Evolutionary conservation across 2,888 invertebrate genomes (phyloP).

Genomic region (Mystacides longicornis): DNA sequence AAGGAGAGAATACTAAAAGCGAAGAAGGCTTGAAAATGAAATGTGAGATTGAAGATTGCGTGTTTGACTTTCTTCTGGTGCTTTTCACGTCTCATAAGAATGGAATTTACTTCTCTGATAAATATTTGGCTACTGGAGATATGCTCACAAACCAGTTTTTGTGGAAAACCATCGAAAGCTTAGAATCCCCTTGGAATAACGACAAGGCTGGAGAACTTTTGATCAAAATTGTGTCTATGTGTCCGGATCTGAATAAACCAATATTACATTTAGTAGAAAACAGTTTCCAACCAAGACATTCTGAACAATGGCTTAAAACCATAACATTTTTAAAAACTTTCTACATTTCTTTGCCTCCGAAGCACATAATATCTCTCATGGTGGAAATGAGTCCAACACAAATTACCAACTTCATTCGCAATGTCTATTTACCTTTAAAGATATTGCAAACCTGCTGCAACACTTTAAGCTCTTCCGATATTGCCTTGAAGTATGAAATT

Average conservation of each 20-base stretch:
- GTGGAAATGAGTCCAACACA: conserved; percentile 43
- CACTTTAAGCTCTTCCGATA: conserved; percentile 35
- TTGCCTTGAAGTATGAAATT: conserved; percentile 41
- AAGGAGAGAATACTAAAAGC: conserved; percentile 51
- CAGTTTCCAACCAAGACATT: conserved; percentile 53
- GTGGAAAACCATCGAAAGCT: conserved; percentile 54
- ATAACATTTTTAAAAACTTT: conserved; percentile 42
- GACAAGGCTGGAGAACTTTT: conserved; percentile 56
- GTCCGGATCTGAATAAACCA: conserved; percentile 64
- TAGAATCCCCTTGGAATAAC: conserved; percentile 65
- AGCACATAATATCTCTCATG: conserved; percentile 43
- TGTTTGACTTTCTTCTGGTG: conserved; percentile 64
- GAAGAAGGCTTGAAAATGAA: conserved; percentile 33
- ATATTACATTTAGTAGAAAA: conserved; percentile 52
- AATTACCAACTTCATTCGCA: conserved; percentile 45
- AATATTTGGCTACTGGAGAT: conserved; percentile 53
- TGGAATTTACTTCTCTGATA: conserved; percentile 72
- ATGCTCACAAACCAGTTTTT: conserved; percentile 53
- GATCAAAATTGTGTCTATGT: conserved; percentile 54
- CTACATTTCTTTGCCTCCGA: conserved; percentile 42
- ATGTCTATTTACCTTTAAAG: conserved; percentile 43
- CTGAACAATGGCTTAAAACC: conserved; percentile 48
- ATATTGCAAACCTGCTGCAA: conserved; percentile 42
- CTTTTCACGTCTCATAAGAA: conserved; percentile 68
- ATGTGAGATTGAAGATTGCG: conserved; percentile 46